These are phyloP conservation scores for Agonopterix subpropinquella DNA, from an alignment of 2,888 invertebrate genomes.

Conservation along the genomic window DNA sequence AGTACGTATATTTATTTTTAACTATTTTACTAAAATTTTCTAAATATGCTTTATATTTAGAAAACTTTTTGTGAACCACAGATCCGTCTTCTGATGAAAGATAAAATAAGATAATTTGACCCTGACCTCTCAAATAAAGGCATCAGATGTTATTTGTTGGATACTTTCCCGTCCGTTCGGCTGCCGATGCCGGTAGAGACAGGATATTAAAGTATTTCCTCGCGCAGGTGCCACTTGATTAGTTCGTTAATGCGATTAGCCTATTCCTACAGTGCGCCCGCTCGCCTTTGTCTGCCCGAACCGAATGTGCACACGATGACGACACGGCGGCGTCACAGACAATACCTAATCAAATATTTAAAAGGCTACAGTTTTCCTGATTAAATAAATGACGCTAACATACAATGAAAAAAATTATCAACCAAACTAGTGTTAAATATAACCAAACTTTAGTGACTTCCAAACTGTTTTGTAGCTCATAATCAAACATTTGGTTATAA, in stretches of 20 bases:
- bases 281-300: not conserved
- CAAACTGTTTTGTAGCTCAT: too few relatives aligned
- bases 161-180: slow-evolving; percentile 1
- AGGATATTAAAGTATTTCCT: slow-evolving; percentile 85
- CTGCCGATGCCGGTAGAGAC: slow-evolving; percentile 25
- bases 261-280: not conserved
- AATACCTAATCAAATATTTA: not conserved
- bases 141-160: slow-evolving; percentile 1
- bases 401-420: too few relatives aligned
- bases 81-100: too few relatives aligned
- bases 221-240: slow-evolving; percentile 78
- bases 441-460: too few relatives aligned
- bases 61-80: too few relatives aligned
- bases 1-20: too few relatives aligned
- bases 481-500: too few relatives aligned
- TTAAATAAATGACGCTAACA: not conserved
- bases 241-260: slow-evolving; percentile 80
- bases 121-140: too few relatives aligned
- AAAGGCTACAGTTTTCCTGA: not conserved
- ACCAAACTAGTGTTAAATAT: too few relatives aligned
- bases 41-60: too few relatives aligned
- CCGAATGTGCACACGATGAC: not conserved
- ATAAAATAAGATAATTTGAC: too few relatives aligned
- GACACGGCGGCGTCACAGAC: not conserved
- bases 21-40: too few relatives aligned